A percentile compares a stretch with the other conserved stretches of the same genome.
Evolutionary conservation across 2,797 vertebrate genomes (phyloP).

Genomic region (Melopsittacus undulatus): DNA sequence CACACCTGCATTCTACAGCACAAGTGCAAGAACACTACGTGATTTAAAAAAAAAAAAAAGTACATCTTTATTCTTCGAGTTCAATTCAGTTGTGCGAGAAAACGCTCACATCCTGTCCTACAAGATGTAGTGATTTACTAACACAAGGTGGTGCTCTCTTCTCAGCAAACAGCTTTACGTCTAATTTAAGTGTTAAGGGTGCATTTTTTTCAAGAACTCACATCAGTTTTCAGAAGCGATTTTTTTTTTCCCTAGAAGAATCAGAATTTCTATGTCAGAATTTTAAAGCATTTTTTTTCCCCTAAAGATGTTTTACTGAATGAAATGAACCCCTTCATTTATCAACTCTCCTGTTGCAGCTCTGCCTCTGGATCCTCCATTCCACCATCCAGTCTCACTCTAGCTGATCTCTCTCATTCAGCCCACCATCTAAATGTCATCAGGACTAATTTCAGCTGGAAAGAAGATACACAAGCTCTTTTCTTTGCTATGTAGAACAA

Average conservation of each 20-base stretch:
- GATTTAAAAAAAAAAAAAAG: background rate
- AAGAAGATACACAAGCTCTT: background rate
- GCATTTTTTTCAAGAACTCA: background rate
- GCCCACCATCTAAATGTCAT: background rate
- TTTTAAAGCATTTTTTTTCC: background rate
- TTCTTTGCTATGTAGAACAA: background rate
- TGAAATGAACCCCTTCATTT: background rate
- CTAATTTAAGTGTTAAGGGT: background rate
- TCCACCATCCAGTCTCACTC: background rate
- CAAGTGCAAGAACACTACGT: background rate
- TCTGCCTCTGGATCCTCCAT: background rate
- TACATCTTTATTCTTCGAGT: background rate
- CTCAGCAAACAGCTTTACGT: conserved; percentile 61
- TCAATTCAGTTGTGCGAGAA: fast-evolving
- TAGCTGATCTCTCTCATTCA: background rate
- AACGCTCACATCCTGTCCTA: background rate
- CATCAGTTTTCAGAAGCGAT: background rate
- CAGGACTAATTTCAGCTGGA: conserved; percentile 5
- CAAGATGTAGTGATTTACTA: conserved; percentile 25
- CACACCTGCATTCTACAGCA: background rate
- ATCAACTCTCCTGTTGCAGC: background rate
- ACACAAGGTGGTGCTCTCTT: conserved; percentile 81
- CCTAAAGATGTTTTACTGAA: background rate
- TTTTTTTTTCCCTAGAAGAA: background rate
- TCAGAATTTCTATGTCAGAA: background rate